Evolutionary conservation across 2,797 vertebrate genomes (phyloP).

Genomic region (Tapirus indicus): DNA sequence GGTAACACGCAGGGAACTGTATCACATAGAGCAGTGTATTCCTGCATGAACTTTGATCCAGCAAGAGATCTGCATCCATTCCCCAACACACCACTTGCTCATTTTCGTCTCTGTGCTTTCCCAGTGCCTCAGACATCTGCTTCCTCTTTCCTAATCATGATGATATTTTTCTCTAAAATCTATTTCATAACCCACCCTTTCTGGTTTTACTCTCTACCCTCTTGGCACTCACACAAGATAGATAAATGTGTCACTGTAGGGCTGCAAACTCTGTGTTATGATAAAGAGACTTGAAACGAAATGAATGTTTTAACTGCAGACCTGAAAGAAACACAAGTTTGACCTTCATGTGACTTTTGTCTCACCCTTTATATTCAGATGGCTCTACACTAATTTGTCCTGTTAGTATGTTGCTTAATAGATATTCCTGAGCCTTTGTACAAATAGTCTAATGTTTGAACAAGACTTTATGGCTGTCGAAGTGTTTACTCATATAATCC

Average conservation of each 20-base stretch:
- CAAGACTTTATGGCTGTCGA: background rate
- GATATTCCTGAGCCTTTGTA: constrained; percentile 37
- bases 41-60: background rate
- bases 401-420: constrained; percentile 28
- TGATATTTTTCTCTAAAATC: background rate
- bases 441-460: constrained; percentile 29
- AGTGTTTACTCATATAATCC: constrained; percentile 49
- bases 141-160: background rate
- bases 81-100: background rate
- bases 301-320: background rate
- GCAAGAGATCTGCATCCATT: background rate
- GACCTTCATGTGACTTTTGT: constrained; percentile 21
- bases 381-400: background rate
- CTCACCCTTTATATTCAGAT: background rate
- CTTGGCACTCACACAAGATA: background rate
- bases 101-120: background rate
- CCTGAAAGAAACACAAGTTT: background rate
- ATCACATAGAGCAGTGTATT: fast-evolving
- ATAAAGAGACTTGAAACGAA: background rate
- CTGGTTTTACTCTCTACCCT: background rate
- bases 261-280: background rate
- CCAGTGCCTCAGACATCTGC: background rate
- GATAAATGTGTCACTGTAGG: background rate
- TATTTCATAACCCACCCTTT: too few species aligned
- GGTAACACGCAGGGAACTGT: constrained; percentile 8